Conservation (phyloP, 2,113 vertebrate species). For the Plectropomus leopardus region DNA sequence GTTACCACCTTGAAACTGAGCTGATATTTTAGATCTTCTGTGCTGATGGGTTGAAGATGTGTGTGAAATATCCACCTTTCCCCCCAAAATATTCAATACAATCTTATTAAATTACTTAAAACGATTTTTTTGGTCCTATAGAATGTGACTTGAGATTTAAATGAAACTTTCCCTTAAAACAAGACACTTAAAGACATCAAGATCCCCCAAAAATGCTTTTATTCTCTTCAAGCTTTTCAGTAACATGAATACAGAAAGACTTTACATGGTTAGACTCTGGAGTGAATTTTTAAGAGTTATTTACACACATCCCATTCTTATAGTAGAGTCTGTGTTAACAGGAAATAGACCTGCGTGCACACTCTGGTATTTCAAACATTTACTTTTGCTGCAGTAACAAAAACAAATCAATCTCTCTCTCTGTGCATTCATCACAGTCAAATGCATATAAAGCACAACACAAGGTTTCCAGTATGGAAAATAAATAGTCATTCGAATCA, state of each 20-base stretch:
- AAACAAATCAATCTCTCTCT: neutral
- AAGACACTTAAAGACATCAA: neutral
- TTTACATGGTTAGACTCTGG: neutral
- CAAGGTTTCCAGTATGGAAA: slow-evolving; percentile 77
- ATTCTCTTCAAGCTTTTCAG: slow-evolving; percentile 27
- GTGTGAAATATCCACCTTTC: no score
- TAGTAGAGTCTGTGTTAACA: neutral
- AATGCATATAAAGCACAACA: slow-evolving; percentile 70
- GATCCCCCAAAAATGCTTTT: slow-evolving; percentile 16
- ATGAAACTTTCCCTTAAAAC: neutral
- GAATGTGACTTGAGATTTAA: no score
- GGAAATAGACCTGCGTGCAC: neutral
- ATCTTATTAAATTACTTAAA: no score
- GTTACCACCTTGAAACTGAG: no score
- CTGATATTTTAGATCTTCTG: no score
- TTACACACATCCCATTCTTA: neutral
- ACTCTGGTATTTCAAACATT: neutral
- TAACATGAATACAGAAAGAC: neutral
- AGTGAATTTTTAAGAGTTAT: neutral
- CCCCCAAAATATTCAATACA: no score
- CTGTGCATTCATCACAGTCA: neutral
- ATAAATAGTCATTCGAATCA: slow-evolving; percentile 13
- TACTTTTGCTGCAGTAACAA: neutral
- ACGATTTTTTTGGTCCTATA: no score
- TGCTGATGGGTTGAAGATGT: no score